Percentiles rank a stretch among this genome's conserved stretches.
phyloP scores from a whole-genome alignment of 2,888 invertebrate genomes.

The Seira ritae region DNA sequence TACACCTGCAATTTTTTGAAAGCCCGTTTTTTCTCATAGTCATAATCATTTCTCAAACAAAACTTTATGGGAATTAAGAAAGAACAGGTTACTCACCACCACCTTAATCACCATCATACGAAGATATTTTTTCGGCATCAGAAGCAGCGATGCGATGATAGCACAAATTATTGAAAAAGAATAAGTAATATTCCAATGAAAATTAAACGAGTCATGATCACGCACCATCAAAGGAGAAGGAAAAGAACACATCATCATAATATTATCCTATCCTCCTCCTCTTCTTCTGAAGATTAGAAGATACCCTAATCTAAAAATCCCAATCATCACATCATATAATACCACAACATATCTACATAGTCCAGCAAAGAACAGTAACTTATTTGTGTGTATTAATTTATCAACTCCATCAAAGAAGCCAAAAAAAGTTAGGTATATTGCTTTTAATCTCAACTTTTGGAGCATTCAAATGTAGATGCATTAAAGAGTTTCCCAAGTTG shows the following conservation, averaged over 20 bases:
- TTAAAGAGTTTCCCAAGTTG: conserved; percentile 33
- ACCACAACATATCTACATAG: too few relatives aligned
- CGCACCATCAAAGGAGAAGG: conserved; percentile 50
- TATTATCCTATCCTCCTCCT: conserved; percentile 6
- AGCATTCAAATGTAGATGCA: background rate
- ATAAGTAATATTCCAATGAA: conserved; percentile 54
- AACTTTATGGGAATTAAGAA: conserved; percentile 57
- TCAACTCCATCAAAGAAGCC: background rate
- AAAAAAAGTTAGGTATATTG: background rate
- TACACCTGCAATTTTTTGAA: conserved; percentile 9
- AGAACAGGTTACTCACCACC: conserved; percentile 55
- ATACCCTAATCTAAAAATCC: background rate
- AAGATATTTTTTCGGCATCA: conserved; percentile 24
- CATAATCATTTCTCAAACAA: conserved; percentile 2
- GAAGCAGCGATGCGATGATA: conserved; percentile 38
- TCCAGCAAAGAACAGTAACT: too few relatives aligned
- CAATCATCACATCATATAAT: too few relatives aligned
- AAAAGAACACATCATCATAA: conserved; percentile 29
- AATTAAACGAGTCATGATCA: conserved; percentile 64
- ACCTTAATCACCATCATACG: background rate
- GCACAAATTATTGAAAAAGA: conserved; percentile 63
- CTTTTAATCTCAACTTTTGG: background rate
- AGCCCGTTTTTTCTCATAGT: background rate
- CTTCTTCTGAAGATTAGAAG: background rate
- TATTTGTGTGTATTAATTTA: background rate